Evolutionary conservation across 2,888 invertebrate species (phyloP), one percentile per base, ranked within the genome.

Genomic region (Pollenia labialis): DNA sequence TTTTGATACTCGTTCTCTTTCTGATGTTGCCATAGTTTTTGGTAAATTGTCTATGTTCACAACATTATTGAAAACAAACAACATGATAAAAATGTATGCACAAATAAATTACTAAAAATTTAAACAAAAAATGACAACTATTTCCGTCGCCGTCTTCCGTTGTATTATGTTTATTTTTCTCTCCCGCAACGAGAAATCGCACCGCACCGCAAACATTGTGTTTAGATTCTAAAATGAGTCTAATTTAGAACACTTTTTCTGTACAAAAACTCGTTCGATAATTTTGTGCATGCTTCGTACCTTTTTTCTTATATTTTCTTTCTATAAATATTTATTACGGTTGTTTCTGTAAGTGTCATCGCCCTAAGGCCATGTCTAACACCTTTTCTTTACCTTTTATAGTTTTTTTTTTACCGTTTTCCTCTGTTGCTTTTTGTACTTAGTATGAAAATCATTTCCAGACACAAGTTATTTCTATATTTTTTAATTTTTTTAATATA

Each of bases 321-420:
- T 18, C 56, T 44, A 40, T 72, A 64, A 14, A 69, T 69, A 71
- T 64, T 56, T 40, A 71, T 77, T 71, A 64, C 40, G 56, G 46
- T 76, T 64, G 8, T 60, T 62, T 58, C 76, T 84, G 66, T 80
- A 84, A 84, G 81, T 84, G 84, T 77, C 81, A 85, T 69, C 64
- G 77, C 85, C 85, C 77, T 62, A 56, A 74, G 85, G 85, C 81
- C 60, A 76, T 84, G 80, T 87, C 87, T 84, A 60, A 84, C 87
- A 84, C 84, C 76, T 87, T 85, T 79, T 11, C 68, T 69, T 64
- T 62, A 23, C 23, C 60, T 64, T 71, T 32, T 18, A 32, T 4
- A 32, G 32, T 0, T n/a, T 2, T 23, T 23, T 23, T 23, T 23
- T 54, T 71, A 23, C 11, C 2, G 18, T 54, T 6, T 11, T 40